phyloP scores from a whole-genome alignment of 2,888 invertebrate species.

The Oxystoma pomonae region DNA sequence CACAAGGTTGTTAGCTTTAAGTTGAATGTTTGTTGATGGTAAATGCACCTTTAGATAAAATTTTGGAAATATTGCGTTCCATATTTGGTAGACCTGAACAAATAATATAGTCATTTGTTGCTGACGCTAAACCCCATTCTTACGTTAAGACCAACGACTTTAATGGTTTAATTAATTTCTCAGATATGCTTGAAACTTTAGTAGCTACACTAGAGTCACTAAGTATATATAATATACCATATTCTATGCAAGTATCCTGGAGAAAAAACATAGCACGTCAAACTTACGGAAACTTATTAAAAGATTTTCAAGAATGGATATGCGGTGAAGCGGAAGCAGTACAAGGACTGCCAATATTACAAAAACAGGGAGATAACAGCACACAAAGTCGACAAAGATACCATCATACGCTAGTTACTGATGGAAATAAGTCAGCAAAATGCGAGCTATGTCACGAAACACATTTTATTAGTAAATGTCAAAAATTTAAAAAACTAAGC shows the following conservation, averaged over 20 bases:
- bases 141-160: neutral
- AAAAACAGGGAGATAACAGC: neutral
- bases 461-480: neutral
- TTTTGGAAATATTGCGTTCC: neutral
- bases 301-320: neutral
- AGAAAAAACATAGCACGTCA: neutral
- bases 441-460: neutral
- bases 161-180: neutral
- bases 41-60: neutral
- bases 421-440: neutral
- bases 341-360: neutral
- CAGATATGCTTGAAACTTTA: neutral
- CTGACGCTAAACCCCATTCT: neutral
- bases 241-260: conserved; percentile 1
- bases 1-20: neutral
- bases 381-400: neutral
- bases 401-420: neutral
- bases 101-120: neutral
- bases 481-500: neutral
- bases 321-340: neutral
- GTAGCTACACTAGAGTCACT: neutral
- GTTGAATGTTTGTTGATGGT: neutral
- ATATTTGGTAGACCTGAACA: neutral
- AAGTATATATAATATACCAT: neutral
- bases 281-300: neutral